These are phyloP conservation scores for Galeopsomyia nigrocyanea DNA, from an alignment of 2,888 invertebrate species.

Conservation along the genomic window DNA sequence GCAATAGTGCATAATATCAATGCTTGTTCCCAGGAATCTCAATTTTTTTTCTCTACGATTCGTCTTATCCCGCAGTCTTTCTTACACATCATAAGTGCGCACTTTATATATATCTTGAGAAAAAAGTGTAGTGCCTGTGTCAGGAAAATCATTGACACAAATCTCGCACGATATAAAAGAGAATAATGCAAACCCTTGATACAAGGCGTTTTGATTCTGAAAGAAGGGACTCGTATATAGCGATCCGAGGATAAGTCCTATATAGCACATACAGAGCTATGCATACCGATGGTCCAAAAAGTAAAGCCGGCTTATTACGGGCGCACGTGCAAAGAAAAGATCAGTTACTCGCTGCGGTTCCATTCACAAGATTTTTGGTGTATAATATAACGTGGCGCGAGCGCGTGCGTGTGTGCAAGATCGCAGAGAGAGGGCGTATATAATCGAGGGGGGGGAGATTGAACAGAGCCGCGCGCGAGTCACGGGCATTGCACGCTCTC, in stretches of 20 bases:
- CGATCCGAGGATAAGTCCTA: background rate
- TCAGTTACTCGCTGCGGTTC: background rate
- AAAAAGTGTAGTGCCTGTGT: too few species aligned
- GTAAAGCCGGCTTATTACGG: too few species aligned
- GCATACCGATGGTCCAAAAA: too few species aligned
- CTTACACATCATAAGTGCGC: too few species aligned
- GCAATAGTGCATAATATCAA: too few species aligned
- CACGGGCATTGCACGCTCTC: background rate
- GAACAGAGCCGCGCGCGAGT: constrained; percentile 42
- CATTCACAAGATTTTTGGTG: background rate
- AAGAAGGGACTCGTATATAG: background rate
- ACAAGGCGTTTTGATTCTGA: background rate
- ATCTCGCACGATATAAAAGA: background rate
- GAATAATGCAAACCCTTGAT: constrained; percentile 15
- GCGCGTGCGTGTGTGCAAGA: background rate
- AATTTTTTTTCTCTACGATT: too few species aligned
- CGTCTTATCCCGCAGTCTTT: too few species aligned
- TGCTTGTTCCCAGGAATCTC: too few species aligned
- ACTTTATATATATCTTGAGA: too few species aligned
- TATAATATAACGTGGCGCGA: background rate
- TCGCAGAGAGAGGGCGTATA: constrained; percentile 16
- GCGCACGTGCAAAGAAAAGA: too few species aligned
- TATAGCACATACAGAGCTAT: too few species aligned
- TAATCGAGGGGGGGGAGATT: constrained; percentile 22
- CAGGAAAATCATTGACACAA: constrained; percentile 18